phyloP scores from a whole-genome alignment of 2,797 vertebrate species.

The Pteronotus mesoamericanus region DNA sequence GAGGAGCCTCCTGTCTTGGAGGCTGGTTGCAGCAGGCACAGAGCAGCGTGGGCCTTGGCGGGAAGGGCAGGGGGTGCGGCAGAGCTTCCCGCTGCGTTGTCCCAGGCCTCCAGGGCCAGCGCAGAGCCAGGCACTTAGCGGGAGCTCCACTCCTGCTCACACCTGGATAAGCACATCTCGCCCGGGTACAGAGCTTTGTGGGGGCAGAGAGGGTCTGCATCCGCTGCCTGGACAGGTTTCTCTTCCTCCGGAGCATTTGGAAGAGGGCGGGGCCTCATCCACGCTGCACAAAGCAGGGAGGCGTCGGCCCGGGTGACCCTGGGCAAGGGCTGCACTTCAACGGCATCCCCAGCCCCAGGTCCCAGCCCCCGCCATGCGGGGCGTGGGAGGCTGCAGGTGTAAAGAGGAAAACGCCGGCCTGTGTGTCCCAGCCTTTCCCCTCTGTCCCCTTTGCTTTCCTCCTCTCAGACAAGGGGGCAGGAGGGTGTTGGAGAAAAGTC shows the following conservation, averaged over 20 bases:
- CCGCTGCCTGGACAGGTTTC: fast-evolving
- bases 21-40: too few relatives aligned
- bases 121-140: fast-evolving
- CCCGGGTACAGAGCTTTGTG: background rate
- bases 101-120: background rate
- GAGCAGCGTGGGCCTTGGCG: background rate
- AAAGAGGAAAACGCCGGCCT: background rate
- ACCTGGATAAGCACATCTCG: fast-evolving
- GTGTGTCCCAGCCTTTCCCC: too few relatives aligned
- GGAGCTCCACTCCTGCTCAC: background rate
- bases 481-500: background rate
- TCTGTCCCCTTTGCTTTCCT: background rate
- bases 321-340: background rate
- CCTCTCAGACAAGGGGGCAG: background rate
- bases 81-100: background rate
- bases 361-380: background rate
- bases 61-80: background rate
- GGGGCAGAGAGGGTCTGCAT: fast-evolving
- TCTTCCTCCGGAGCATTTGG: background rate
- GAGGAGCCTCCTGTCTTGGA: background rate
- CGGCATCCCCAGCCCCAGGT: background rate
- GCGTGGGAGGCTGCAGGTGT: background rate
- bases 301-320: fast-evolving
- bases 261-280: background rate
- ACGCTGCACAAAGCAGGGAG: too few relatives aligned